Conservation (phyloP, 2,113 vertebrate genomes). For the Melanocharis versteri region DNA sequence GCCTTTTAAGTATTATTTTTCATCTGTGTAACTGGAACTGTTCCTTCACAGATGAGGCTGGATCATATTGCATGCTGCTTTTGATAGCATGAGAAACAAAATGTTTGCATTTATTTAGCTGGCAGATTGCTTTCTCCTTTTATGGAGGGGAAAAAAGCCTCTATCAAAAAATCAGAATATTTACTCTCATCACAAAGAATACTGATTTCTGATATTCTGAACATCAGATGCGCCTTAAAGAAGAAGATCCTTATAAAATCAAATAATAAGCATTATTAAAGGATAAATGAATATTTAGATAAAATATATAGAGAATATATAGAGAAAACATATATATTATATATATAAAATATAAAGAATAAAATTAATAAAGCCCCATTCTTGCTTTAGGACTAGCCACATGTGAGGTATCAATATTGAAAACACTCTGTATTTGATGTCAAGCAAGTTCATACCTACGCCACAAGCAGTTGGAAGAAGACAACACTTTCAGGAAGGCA, state of each 20-base stretch:
- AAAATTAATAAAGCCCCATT: background rate
- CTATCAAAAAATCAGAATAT: background rate
- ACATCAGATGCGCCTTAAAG: background rate
- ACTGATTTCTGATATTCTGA: background rate
- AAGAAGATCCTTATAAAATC: background rate
- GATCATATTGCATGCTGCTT: background rate
- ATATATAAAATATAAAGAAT: background rate
- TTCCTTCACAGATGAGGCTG: background rate
- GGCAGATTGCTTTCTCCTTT: background rate
- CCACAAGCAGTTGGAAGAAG: background rate
- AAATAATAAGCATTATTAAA: background rate
- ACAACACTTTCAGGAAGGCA: background rate
- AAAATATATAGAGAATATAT: background rate
- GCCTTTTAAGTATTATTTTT: conserved; percentile 42
- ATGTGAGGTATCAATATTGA: background rate
- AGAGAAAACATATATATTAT: no score
- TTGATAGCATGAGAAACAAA: conserved; percentile 8
- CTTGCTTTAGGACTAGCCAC: background rate
- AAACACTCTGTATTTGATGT: background rate
- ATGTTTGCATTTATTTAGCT: background rate
- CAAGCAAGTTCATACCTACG: background rate
- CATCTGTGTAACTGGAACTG: background rate
- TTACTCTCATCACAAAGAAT: background rate
- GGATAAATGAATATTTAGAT: background rate
- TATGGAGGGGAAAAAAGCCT: background rate